Evolutionary conservation across 2,113 vertebrate species (phyloP), one percentile per base, ranked within the genome.

Genomic region (Sterrhoptilus dennistouni): DNA sequence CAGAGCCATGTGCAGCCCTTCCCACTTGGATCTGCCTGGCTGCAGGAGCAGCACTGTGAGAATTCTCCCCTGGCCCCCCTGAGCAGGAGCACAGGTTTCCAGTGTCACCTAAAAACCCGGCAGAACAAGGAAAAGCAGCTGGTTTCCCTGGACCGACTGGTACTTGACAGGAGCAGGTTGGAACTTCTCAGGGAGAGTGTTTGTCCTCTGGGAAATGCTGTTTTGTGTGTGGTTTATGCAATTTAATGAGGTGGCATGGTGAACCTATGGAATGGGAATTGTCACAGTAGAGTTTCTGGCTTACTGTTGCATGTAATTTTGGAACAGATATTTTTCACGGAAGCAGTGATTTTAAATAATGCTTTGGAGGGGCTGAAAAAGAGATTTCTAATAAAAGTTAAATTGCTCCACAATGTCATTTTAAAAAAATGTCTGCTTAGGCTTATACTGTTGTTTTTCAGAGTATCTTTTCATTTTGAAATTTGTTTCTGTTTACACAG

Each of bases 171-270:
- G 68, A 95, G 36, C 29, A 49, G 47, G 76, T 16, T 83, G 94
- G 38, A 91, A 70, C 21, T 68, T 78, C 71, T 63, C 77, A 56
- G 83, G 66, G 77, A 92, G 50, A 88, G 35, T 0, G 1, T 61
- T 74, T 81, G 54, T 83, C 94, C 83, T 80, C 49, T 82, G 91
- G 87, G 94, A 95, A 89, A 71, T 68, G 72, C n/a, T 60, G 1
- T 75, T 96, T 82, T 83, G 76, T 92, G 16, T 40, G 79, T 83
- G 83, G 76, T 29, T 77, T 38, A 21, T 86, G 75, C 72, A 88
- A 83, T 92, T 92, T 88, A 93, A 92, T 95, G 95, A 95, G 63
- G 59, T 28, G 24, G 83, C 3, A 0, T 11, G 54, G 79, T 25
- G 79, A 42, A 77, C 35, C 19, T 77, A 3, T 15, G 45, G 88